phyloP scores from a whole-genome alignment of 1,140 invertebrate species.

The Drosophila obscura region DNA sequence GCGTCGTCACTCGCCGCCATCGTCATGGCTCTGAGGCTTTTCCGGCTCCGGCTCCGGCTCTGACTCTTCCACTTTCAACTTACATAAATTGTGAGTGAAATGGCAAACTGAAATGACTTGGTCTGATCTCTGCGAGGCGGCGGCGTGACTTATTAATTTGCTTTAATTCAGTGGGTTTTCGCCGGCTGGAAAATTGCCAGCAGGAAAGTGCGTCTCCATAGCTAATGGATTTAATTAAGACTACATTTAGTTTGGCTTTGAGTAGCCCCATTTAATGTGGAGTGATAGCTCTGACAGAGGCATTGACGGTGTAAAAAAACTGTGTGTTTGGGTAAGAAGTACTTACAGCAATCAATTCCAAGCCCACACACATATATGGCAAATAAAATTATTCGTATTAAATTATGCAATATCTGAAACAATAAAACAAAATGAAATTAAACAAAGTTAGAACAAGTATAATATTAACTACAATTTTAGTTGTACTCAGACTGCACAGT shows the following conservation, averaged over 20 bases:
- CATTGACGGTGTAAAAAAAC: constrained; percentile 6
- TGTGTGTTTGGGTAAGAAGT: neutral
- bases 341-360: constrained; percentile 1
- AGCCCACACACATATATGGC: neutral
- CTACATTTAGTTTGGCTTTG: constrained; percentile 27
- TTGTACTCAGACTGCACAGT: neutral
- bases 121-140: constrained; percentile 27
- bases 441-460: neutral
- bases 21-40: constrained; percentile 46
- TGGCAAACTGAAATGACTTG: constrained; percentile 25
- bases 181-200: constrained; percentile 65
- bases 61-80: constrained; percentile 39
- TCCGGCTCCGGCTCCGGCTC: too few relatives aligned
- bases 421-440: too few relatives aligned
- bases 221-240: constrained; percentile 58
- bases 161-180: constrained; percentile 71
- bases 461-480: too few relatives aligned
- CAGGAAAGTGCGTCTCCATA: constrained; percentile 39
- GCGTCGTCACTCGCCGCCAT: constrained; percentile 31
- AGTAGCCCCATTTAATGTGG: constrained; percentile 37
- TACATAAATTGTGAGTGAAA: constrained; percentile 64
- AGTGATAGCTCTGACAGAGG: constrained; percentile 23
- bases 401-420: too few relatives aligned
- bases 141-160: constrained; percentile 71
- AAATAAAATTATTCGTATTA: too few relatives aligned